Conservation (phyloP, 2,888 invertebrate genomes). For the Phengaris arion region DNA sequence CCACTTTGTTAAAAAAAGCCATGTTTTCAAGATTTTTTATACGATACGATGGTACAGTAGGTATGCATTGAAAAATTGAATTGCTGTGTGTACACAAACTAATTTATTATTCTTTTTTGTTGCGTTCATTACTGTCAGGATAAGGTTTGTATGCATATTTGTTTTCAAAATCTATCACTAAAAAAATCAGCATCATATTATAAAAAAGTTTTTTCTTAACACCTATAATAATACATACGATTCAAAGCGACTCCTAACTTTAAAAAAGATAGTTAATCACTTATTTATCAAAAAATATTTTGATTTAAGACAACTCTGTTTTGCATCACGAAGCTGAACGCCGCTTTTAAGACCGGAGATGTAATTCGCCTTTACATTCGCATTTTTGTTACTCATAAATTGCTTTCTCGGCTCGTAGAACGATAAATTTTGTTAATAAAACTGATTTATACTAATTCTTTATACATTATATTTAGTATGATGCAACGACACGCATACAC, state of each 20-base stretch:
- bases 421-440: constrained; percentile 32
- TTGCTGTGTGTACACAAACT: background rate
- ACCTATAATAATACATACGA: too few species aligned
- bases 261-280: too few species aligned
- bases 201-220: too few species aligned
- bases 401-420: constrained; percentile 31
- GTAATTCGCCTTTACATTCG: background rate
- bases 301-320: constrained; percentile 25
- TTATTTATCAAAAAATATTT: background rate
- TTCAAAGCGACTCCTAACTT: too few species aligned
- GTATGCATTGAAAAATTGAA: background rate
- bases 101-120: background rate
- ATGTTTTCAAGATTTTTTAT: too few species aligned
- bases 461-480: background rate
- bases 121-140: background rate
- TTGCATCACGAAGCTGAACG: background rate
- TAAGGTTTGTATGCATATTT: background rate
- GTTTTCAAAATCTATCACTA: background rate
- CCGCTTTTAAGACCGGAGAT: constrained; percentile 4
- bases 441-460: constrained; percentile 32
- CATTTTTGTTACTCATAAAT: constrained; percentile 32
- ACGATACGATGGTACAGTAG: too few species aligned
- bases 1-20: too few species aligned
- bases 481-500: background rate
- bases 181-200: background rate